Evolutionary conservation across 2,113 vertebrate species (phyloP).

Genomic region (Diglossa brunneiventris): DNA sequence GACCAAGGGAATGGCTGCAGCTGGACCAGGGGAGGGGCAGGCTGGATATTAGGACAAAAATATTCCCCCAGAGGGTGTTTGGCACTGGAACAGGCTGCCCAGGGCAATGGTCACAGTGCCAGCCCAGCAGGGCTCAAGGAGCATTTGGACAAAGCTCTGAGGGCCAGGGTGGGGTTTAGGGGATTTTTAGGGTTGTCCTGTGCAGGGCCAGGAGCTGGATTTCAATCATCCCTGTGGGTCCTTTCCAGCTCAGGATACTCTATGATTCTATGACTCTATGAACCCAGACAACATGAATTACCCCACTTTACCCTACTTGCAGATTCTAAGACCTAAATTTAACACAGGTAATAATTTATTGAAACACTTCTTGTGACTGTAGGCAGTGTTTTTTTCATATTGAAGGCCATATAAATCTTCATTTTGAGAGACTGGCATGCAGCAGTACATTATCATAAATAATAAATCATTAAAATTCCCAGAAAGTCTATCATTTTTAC

Average conservation of each 20-base stretch:
- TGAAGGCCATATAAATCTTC: conserved; percentile 10
- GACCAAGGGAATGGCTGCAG: not conserved
- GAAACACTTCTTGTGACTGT: not conserved
- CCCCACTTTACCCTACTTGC: not conserved
- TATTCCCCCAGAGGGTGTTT: rapidly evolving
- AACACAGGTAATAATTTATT: not conserved
- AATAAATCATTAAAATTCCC: not conserved
- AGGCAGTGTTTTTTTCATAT: not conserved
- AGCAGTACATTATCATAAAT: conserved; percentile 5
- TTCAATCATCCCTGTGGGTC: not conserved
- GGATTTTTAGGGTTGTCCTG: not conserved
- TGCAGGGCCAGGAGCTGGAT: not conserved
- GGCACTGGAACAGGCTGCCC: not conserved
- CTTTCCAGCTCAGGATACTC: not conserved
- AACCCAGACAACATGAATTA: not conserved
- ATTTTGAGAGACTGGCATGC: conserved; percentile 29
- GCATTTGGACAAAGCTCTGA: not conserved
- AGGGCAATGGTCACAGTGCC: not conserved
- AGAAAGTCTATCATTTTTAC: not conserved
- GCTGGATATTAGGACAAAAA: not conserved
- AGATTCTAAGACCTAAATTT: not conserved
- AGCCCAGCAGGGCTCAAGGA: not conserved
- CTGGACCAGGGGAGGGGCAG: not conserved
- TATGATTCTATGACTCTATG: not conserved
- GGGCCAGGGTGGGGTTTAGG: not conserved